A percentile compares a stretch with the other conserved stretches of the same genome.
Conservation (phyloP, 2,113 vertebrate species). For the Triplophysa rosa region DNA sequence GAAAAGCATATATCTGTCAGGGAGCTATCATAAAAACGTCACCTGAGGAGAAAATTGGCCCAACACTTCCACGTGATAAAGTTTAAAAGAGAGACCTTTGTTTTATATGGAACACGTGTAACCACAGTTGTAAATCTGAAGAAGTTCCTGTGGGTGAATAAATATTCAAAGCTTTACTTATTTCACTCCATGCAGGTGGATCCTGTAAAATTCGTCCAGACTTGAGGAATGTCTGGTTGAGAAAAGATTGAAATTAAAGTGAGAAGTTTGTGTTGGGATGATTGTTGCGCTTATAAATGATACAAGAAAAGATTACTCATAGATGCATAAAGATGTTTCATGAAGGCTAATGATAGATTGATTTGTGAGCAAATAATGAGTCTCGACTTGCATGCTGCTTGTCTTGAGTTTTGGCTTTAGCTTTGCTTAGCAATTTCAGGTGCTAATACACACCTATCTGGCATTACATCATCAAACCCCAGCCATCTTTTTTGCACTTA, state of each 20-base stretch:
- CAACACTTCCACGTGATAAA: conserved; percentile 4
- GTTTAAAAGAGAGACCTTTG: neutral
- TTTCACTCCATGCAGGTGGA: conserved; percentile 46
- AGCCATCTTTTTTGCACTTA: conserved; percentile 21
- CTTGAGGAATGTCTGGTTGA: neutral
- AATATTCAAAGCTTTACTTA: conserved; percentile 21
- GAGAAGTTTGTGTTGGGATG: neutral
- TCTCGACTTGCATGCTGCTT: neutral
- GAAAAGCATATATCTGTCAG: conserved; percentile 28
- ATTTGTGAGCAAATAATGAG: conserved; percentile 21
- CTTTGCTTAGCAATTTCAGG: conserved; percentile 20
- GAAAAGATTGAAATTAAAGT: neutral
- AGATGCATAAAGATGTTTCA: neutral
- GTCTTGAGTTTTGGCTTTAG: conserved; percentile 1
- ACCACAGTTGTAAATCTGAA: neutral
- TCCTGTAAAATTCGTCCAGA: conserved; percentile 43
- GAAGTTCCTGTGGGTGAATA: neutral
- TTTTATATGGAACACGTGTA: conserved; percentile 27
- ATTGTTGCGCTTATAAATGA: neutral
- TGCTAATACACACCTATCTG: conserved; percentile 37
- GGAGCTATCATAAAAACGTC: conserved; percentile 15
- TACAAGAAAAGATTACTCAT: neutral
- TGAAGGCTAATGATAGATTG: neutral
- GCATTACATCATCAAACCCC: conserved; percentile 26
- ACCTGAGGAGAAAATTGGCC: neutral